phyloP scores from a whole-genome alignment of 2,888 invertebrate genomes.

The Ellobium chinense region DNA sequence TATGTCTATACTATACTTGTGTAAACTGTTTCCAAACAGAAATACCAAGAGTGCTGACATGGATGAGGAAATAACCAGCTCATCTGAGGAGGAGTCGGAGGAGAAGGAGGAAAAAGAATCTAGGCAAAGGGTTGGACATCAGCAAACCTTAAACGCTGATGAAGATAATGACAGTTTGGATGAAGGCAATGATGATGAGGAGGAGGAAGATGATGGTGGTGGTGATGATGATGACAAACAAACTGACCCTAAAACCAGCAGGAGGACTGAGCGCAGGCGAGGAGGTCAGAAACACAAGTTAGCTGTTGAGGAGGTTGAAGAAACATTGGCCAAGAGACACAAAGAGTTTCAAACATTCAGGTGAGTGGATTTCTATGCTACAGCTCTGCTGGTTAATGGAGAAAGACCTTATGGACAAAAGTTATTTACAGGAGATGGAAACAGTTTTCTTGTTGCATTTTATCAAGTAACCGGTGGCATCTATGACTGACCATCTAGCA shows the following conservation, averaged over 20 bases:
- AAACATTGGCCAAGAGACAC: conserved; percentile 72
- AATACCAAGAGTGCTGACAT: conserved; percentile 46
- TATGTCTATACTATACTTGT: neutral
- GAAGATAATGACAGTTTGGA: neutral
- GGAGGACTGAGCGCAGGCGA: conserved; percentile 31
- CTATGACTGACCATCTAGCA: too few species aligned
- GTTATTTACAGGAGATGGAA: too few species aligned
- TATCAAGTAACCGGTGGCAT: too few species aligned
- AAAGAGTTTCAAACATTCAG: conserved; percentile 59
- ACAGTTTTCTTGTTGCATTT: too few species aligned
- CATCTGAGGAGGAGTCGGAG: conserved; percentile 58
- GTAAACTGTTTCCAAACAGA: too few species aligned
- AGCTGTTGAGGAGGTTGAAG: conserved; percentile 69
- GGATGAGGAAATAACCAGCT: conserved; percentile 75
- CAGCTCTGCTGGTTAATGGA: too few species aligned
- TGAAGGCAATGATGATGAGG: neutral
- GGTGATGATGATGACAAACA: conserved; percentile 19
- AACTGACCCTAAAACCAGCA: too few species aligned
- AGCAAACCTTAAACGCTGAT: too few species aligned
- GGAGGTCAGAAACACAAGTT: conserved; percentile 60
- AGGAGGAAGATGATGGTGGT: conserved; percentile 5
- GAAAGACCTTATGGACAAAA: too few species aligned
- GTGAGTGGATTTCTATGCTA: too few species aligned
- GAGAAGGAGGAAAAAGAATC: conserved; percentile 21
- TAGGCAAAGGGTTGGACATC: too few species aligned